These are phyloP conservation scores for Propithecus deckenii DNA, from an alignment of 2,797 vertebrate genomes.

Conservation along the genomic window DNA sequence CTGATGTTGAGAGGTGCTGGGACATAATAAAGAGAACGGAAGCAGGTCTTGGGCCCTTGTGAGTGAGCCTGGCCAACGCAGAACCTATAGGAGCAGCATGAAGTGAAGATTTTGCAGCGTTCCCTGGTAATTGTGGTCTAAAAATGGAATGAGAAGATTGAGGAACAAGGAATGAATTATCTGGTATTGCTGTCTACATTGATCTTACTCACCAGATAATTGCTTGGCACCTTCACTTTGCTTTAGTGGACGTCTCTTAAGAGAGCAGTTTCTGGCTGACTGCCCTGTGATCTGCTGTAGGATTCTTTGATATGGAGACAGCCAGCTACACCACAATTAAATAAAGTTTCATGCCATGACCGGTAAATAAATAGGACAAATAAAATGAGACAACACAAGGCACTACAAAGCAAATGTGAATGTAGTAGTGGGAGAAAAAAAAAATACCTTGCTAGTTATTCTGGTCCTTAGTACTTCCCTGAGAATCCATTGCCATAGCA, in stretches of 20 bases:
- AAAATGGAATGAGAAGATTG: background rate
- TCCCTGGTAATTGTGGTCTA: background rate
- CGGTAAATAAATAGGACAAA: slow-evolving; percentile 46
- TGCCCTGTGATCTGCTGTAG: background rate
- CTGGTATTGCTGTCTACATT: background rate
- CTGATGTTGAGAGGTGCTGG: background rate
- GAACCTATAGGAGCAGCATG: background rate
- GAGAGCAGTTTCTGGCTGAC: background rate
- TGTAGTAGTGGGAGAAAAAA: background rate
- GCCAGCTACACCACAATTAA: background rate
- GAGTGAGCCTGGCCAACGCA: background rate
- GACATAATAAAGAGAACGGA: background rate
- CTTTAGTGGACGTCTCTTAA: background rate
- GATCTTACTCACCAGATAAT: slow-evolving; percentile 27
- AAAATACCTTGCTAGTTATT: background rate
- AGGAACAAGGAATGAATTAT: background rate
- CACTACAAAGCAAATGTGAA: background rate
- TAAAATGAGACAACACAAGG: background rate
- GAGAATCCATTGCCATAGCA: background rate
- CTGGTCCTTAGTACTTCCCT: background rate
- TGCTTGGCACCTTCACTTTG: background rate
- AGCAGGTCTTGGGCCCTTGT: background rate
- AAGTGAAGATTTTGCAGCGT: background rate
- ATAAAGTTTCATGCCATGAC: slow-evolving; percentile 17
- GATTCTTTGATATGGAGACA: background rate